phyloP scores from a whole-genome alignment of 2,113 vertebrate genomes.

The Tursiops truncatus region DNA sequence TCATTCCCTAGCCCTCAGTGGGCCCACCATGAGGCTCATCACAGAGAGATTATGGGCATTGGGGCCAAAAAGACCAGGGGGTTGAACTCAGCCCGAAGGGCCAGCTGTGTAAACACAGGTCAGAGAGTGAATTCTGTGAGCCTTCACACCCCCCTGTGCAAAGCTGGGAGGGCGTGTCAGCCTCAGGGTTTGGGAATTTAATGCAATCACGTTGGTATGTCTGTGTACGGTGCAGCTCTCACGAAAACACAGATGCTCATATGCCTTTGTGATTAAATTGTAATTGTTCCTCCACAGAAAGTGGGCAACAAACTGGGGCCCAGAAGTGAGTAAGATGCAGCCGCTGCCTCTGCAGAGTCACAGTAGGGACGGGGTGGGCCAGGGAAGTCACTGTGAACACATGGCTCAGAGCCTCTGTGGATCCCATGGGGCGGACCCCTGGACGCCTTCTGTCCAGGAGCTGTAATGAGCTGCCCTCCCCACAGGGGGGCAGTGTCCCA shows the following conservation, averaged over 20 bases:
- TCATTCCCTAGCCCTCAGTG: neutral
- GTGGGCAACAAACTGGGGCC: fast-evolving
- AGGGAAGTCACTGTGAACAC: fast-evolving
- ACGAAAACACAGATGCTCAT: fast-evolving
- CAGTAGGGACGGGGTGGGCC: fast-evolving
- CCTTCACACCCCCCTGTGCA: fast-evolving
- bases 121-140: neutral
- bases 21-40: neutral
- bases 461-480: fast-evolving
- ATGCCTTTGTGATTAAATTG: fast-evolving
- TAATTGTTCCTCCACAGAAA: fast-evolving
- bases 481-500: neutral
- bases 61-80: neutral
- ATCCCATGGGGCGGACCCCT: fast-evolving
- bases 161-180: fast-evolving
- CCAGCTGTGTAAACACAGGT: neutral
- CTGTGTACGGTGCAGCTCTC: fast-evolving
- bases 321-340: fast-evolving
- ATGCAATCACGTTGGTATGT: fast-evolving
- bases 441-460: neutral
- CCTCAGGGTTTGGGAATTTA: too few species aligned
- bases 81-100: neutral
- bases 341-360: neutral
- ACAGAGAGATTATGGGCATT: fast-evolving
- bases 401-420: fast-evolving